Conservation (phyloP, 2,113 vertebrate species). For the Sturnira hondurensis region DNA sequence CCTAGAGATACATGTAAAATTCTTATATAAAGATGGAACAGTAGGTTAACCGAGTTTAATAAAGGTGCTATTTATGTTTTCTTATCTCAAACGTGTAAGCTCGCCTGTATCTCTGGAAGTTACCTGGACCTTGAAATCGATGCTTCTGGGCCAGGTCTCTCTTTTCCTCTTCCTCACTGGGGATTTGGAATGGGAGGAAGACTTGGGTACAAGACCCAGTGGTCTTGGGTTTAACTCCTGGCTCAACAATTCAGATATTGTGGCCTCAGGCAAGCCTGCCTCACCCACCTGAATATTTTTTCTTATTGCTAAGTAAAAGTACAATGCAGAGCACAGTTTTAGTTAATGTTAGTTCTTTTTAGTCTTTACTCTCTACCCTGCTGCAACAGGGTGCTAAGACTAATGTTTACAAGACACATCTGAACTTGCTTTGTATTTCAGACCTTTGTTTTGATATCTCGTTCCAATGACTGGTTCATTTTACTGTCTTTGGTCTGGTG, state of each 20-base stretch:
- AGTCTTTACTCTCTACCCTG: neutral
- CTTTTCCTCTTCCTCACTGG: neutral
- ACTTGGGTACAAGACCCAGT: neutral
- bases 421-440: neutral
- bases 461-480: neutral
- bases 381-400: neutral
- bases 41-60: neutral
- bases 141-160: neutral
- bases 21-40: neutral
- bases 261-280: neutral
- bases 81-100: neutral
- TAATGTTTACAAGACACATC: neutral
- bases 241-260: neutral
- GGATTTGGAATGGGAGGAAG: neutral
- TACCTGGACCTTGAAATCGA: neutral
- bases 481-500: neutral
- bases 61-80: neutral
- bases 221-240: neutral
- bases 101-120: neutral
- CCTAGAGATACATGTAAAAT: neutral
- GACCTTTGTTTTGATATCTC: neutral
- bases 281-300: neutral
- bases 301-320: neutral
- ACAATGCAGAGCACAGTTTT: neutral
- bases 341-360: neutral